These are phyloP conservation scores for Crotalus viridis DNA, from an alignment of 2,113 vertebrate species.

Conservation along the genomic window DNA sequence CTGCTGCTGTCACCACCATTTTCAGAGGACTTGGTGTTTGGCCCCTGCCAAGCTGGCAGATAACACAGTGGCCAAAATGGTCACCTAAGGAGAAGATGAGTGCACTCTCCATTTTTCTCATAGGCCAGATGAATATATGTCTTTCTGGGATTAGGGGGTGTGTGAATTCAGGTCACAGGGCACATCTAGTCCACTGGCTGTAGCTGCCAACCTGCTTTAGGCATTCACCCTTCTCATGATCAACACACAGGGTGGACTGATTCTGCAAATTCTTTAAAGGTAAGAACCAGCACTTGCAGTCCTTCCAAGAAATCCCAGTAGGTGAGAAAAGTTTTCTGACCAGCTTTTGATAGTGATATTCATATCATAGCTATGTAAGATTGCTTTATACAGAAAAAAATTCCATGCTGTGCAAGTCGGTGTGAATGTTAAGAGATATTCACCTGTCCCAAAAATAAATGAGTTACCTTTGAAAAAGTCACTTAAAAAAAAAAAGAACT, in stretches of 20 bases:
- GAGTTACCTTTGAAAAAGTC: not conserved
- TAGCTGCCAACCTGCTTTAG: not conserved
- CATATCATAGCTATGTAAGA: not conserved
- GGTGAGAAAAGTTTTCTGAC: not conserved
- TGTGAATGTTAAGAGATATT: not conserved
- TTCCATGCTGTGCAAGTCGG: accelerated
- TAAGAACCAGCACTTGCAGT: not conserved
- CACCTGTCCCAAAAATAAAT: not conserved
- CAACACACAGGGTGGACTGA: not conserved
- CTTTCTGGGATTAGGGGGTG: not conserved
- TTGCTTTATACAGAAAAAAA: not conserved
- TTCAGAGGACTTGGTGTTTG: not conserved
- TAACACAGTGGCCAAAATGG: not conserved
- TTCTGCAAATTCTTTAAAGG: not conserved
- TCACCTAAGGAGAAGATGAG: not conserved
- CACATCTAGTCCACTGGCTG: not conserved
- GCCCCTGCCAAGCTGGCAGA: not conserved
- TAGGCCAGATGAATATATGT: not conserved
- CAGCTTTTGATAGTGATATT: not conserved
- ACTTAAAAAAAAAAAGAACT: not conserved
- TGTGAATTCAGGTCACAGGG: not conserved
- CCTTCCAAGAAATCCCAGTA: not conserved
- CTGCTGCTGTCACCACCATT: not conserved
- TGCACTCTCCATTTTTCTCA: not conserved
- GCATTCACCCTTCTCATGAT: not conserved